A percentile compares a stretch with the other conserved stretches of the same genome.
These are phyloP conservation scores for Anas platyrhynchos DNA, from an alignment of 2,113 vertebrate species.

Conservation along the genomic window DNA sequence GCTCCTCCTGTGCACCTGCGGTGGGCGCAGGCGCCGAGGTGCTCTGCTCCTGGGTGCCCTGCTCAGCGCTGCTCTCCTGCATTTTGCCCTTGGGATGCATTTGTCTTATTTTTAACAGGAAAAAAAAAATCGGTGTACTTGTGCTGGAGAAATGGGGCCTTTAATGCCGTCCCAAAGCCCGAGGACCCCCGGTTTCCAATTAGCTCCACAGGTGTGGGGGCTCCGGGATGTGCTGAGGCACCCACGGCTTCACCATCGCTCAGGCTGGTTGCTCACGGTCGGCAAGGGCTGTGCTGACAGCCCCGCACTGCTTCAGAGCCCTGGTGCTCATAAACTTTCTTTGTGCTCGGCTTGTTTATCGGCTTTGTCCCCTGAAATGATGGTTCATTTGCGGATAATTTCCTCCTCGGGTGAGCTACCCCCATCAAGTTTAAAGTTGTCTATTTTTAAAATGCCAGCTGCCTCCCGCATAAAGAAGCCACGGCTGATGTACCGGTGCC, in stretches of 20 bases:
- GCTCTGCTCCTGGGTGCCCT: background rate
- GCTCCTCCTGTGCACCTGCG: background rate
- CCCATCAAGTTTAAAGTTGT: slow-evolving; percentile 56
- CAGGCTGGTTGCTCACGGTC: background rate
- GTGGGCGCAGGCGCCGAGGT: background rate
- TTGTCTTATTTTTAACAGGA: background rate
- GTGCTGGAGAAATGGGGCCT: background rate
- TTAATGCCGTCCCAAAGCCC: background rate
- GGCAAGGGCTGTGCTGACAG: background rate
- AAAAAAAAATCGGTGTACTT: background rate
- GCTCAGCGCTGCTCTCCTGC: background rate
- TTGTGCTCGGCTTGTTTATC: slow-evolving; percentile 37
- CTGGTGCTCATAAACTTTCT: slow-evolving; percentile 35
- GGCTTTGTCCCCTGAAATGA: slow-evolving; percentile 43
- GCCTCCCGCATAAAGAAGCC: slow-evolving; percentile 49
- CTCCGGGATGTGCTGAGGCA: background rate
- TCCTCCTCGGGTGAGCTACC: slow-evolving; percentile 34
- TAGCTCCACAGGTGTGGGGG: background rate
- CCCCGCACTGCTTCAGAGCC: background rate
- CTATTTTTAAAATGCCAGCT: slow-evolving; percentile 71
- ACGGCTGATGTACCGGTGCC: slow-evolving; percentile 53
- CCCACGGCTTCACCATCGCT: background rate
- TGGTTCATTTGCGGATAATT: slow-evolving; percentile 48
- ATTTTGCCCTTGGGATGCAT: background rate
- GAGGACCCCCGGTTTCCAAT: background rate